Evolutionary conservation across 2,797 vertebrate species (phyloP), one percentile per base, ranked within the genome.

Genomic region (Sebastes kiyomatsui): DNA sequence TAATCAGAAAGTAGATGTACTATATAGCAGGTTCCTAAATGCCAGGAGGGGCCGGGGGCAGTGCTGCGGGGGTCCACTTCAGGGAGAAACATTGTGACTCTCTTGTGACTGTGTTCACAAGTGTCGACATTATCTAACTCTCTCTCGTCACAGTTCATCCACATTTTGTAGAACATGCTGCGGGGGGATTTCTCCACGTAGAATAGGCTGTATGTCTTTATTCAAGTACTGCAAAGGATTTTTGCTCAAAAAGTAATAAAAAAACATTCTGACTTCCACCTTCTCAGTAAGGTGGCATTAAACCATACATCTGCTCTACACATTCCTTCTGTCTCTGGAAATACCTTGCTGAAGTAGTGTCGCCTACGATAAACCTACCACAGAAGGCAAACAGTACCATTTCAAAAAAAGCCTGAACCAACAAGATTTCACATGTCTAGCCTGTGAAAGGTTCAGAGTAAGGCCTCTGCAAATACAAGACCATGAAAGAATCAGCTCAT

Each of bases 221-320:
- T 96, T 96, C 96, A 96, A 97, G 96, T 97, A 96, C 95, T 94
- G 94, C 94, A 95, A 96, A 95, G 92, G 87, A 93, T 93, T 92
- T 95, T 93, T 93, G 93, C 94, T 93, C 85, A 89, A 93, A 91
- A 93, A 93, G 77, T 90, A 89, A 87, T 84, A 64, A 87, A 85
- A 88, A 94, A 93, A 93, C 92, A 91, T 95, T 95, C 92, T 82
- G 79, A 84, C 66, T 72, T 85, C 87, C 88, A 89, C 90, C 91
- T 82, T 78, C 71, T 93, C 72, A 79, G 80, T 76, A 79, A 92
- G 88, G 90, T 88, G 88, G 87, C 75, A 74, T 81, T 72, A 68
- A 85, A 87, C 88, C 91, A 84, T 76, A 92, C 86, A 88, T 88
- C 88, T 93, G 88, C 83, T 93, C 93, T 94, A 88, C 93, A 95